Percentiles rank a stretch among this genome's conserved stretches.
Conservation (phyloP, 2,797 vertebrate genomes). For the Sebastolobus alascanus region DNA sequence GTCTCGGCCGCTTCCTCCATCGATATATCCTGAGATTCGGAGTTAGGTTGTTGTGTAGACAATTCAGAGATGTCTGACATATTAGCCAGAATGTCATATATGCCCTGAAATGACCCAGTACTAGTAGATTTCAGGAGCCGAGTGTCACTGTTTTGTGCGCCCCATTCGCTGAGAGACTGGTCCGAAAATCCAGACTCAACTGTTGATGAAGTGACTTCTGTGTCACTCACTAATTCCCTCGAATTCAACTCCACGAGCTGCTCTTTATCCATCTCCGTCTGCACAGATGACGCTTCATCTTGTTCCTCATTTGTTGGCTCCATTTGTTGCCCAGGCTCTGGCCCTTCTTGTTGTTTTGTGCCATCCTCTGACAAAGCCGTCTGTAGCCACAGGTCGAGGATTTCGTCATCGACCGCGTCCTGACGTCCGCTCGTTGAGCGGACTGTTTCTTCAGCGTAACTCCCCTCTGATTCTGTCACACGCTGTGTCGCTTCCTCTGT, state of each 20-base stretch:
- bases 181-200: constrained; percentile 49
- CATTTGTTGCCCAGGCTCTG: constrained; percentile 3
- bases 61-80: constrained; percentile 18
- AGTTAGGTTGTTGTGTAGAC: neutral
- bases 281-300: neutral
- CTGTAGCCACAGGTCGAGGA: constrained; percentile 69
- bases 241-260: constrained; percentile 17
- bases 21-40: constrained; percentile 9
- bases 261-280: constrained; percentile 20
- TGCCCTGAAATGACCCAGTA: constrained; percentile 7
- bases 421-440: neutral
- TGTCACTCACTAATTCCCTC: constrained; percentile 30
- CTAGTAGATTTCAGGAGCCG: neutral
- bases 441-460: neutral
- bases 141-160: constrained; percentile 1
- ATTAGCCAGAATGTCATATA: neutral
- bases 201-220: constrained; percentile 40
- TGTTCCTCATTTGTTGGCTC: constrained; percentile 11
- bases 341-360: constrained; percentile 6
- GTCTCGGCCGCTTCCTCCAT: constrained; percentile 19
- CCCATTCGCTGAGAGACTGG: constrained; percentile 17
- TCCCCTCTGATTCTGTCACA: constrained; percentile 10
- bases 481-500: neutral
- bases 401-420: constrained; percentile 66
- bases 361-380: constrained; percentile 28